Evolutionary conservation across 1,140 invertebrate genomes (phyloP), one percentile per base, ranked within the genome.

Genomic region (Apis mellifera): DNA sequence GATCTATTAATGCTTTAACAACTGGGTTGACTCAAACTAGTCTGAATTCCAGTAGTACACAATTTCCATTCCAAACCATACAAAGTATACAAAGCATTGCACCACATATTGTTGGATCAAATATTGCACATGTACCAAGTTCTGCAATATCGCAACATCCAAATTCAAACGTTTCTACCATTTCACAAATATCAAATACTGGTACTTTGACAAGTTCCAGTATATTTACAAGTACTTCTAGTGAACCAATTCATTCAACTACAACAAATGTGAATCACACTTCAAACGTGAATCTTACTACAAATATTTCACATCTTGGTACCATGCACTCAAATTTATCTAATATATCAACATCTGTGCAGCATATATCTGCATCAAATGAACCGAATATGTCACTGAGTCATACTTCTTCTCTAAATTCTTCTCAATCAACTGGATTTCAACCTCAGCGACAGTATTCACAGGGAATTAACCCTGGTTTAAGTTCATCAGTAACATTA

Each of bases 51-150:
- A 89, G 89, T n/a, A 91, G 88, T 72, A 88, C 88, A 78, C 90
- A 89, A 78, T 93, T 93, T 89, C 91, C 93, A 78, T 93, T 93
- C 85, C 93, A 93, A 91, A 88, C 93, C 12, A 93, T 94, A 83
- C 93, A 94, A 68, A 94, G 91, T 80, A 93, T 94, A 82, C 93
- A 94, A 78, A 94, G 88, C 83, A 90, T 94, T 52, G 92, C 93
- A 57, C 93, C 93, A 17, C 93, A 94, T 71, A 94, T 94, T 70
- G 93, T 94, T 77, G 91, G 92, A 19, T 92, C 92, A 26, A 93
- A 89, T 78, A 89, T 93, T 73, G 85, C 91, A 70, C 92, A 92
- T 73, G 87, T 91, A 82, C 91, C 88, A 55, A 92, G 75, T 75
- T 91, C 89, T 78, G 86, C 85, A 54, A 87, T 90, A 87, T 90